Evolutionary conservation across 1,140 invertebrate genomes (phyloP), one percentile per base, ranked within the genome.

Genomic region (Palaemon carinicauda): DNA sequence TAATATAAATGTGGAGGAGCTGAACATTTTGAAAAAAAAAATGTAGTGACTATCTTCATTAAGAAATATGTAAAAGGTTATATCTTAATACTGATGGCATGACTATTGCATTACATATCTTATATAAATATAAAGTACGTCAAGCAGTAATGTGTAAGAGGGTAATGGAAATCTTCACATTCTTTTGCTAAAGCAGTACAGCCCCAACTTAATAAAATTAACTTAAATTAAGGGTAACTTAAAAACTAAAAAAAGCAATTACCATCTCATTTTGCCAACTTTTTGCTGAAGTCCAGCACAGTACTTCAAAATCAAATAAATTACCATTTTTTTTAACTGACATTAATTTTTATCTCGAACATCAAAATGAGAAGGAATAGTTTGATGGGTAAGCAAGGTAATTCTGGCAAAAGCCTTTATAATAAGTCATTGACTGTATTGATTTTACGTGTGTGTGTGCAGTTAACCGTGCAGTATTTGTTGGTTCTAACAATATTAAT

Each of bases 161-260:
- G 51, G 41, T 75, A 60, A 75, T 86, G 71, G 77, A 50, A 74
- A 27, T 73, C 31, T 41, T 52, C 51, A 53, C 65, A 82, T 73
- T 74, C 81, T 24, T 69, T 52, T 50, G 77, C 77, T 80, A 27
- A 86, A 86, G 83, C 83, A 86, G 65, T 17, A 73, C 83, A 86
- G 83, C 83, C 83, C 50, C 56, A 86, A 86, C 83, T 73, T 80
- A 86, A 86, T 24, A 86, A 86, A 85, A 80, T 17, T 86, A 86
- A 86, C 83, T 86, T 86, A 80, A 86, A 24, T 86, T 86, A 53
- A 79, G 29, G 41, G 79, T 31, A 79, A 78, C 77, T 74, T 71
- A 80, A 27, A 80, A 80, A 50, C 41, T 41, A 41, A 71, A 73
- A 80, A 33, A 86, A 86, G 83, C 83, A 86, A 33, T 19, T 86